Evolutionary conservation across 2,888 invertebrate genomes (phyloP), one percentile per base, ranked within the genome.

Genomic region (Adineta ricciae): DNA sequence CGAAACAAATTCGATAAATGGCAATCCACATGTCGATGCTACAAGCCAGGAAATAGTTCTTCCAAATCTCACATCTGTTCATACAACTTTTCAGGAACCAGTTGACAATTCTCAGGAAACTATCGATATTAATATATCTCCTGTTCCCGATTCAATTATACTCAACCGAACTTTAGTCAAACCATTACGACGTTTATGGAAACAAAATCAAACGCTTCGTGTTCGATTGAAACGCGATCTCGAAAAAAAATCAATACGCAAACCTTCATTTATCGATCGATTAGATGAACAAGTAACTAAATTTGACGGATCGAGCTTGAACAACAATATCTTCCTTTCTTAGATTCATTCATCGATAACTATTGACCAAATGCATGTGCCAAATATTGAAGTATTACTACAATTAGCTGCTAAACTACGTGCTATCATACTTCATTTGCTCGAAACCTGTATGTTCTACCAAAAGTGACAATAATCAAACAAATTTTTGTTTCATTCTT

Each of bases 181-280:
- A 73, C 73, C 73, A 38, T 41, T 73, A 73, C 73, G 73, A 11
- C 36, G 41, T 38, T 73, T 73, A 73, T 73, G 73, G 73, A 73
- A 73, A 73, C 73, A 73, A 73, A 73, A 73, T 73, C 38, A 73
- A 73, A 73, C 21, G 36, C 41, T 38, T 38, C 73, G 73, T 24
- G 21, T 9, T 38, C 5, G 11, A 73, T 73, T 73, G 38, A n/a
- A 73, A 24, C 7, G 5, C 24, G 41, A 73, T 24, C 19, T 73
- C 24, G 38, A 73, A n/a, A 41, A 73, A 36, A 73, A n/a, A 73
- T 36, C 73, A 16, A 27, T 32, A 64, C 8, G 14, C 16, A 27
- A 24, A 27, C 73, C 73, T 24, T 8, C 2, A 38, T 73, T 73
- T 73, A 38, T 73, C 24, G 11, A 73, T 38, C 73, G 73, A 21